Base-by-base conservation (phyloP, 2,113 vertebrate genomes). In the Poicephalus meyeri region DNA sequence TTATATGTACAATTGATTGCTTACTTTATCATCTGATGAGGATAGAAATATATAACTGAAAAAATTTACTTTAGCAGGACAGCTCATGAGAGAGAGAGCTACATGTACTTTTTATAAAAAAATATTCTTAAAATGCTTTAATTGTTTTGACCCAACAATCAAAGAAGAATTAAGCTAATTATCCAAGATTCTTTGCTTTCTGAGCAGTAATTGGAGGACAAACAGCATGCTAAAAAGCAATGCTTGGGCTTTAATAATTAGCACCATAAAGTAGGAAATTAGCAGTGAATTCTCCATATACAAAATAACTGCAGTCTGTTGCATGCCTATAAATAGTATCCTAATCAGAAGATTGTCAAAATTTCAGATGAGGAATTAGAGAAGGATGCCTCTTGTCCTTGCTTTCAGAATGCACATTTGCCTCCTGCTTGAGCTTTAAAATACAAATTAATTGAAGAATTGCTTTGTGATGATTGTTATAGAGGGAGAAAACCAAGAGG, bases 391-490 rank as follows among this genome's bases (percentile, higher is more conserved):
- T 69, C 39, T 55, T 93, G 16, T 33, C 33, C 46, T 61, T 76
- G 80, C 55, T 96, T 88, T 64, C 77, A 93, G 95, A 93, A 47
- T 50, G 6, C 39, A 80, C 16, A 88, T 42, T 82, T 88, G 44
- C 26, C 52, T 83, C 28, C 72, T 33, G 53, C 53, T 97, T 72
- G 65, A 64, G 42, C 42, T 47, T 89, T 60, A 96, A 97, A 93
- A 91, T 80, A 89, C 91, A 37, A 93, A 91, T 56, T 94, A 84
- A 44, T 15, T 44, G 26, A 95, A 84, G 35, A 94, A 92, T 52
- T 93, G 52, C 29, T 87, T 80, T 91, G 44, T 70, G 42, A 35
- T 76, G 26, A 66, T 86, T 94, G 65, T 69, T 61, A 74, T 2
- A 49, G 53, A 66, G 13, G 10, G 17, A 88, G 26, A 55, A 89